Evolutionary conservation across 2,113 vertebrate genomes (phyloP).

Genomic region (Corythornis vintsioides): DNA sequence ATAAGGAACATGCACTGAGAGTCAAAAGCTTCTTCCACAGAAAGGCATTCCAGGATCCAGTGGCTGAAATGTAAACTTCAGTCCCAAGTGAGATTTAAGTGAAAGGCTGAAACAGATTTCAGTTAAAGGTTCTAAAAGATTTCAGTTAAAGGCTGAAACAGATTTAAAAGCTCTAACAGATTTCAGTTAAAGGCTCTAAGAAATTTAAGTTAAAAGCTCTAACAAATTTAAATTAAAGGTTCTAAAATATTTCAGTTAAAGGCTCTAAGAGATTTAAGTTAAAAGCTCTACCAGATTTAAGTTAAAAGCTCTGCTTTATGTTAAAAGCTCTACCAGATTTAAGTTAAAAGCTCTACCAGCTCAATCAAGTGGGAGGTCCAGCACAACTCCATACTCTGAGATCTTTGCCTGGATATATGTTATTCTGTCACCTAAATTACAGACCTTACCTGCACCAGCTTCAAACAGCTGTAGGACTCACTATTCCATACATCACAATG

Average conservation of each 20-base stretch:
- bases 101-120: not conserved
- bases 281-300: too few species aligned
- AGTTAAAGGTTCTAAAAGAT: too few species aligned
- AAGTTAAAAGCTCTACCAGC: not conserved
- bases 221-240: too few species aligned
- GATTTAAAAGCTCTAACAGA: too few species aligned
- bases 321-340: too few species aligned
- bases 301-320: too few species aligned
- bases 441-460: not conserved
- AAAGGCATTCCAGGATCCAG: not conserved
- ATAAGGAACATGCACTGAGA: not conserved
- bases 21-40: not conserved
- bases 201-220: too few species aligned
- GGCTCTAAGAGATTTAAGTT: too few species aligned
- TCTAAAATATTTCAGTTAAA: too few species aligned
- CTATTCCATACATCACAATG: not conserved
- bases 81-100: not conserved
- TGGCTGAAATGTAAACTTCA: not conserved
- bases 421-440: not conserved
- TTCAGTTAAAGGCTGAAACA: too few species aligned
- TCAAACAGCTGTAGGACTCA: not conserved
- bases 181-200: too few species aligned
- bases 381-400: not conserved
- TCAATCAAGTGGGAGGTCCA: not conserved
- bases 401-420: not conserved